Conservation (phyloP, 37 sponge, comb jelly and placozoan species). For the Beroe forskalii region DNA sequence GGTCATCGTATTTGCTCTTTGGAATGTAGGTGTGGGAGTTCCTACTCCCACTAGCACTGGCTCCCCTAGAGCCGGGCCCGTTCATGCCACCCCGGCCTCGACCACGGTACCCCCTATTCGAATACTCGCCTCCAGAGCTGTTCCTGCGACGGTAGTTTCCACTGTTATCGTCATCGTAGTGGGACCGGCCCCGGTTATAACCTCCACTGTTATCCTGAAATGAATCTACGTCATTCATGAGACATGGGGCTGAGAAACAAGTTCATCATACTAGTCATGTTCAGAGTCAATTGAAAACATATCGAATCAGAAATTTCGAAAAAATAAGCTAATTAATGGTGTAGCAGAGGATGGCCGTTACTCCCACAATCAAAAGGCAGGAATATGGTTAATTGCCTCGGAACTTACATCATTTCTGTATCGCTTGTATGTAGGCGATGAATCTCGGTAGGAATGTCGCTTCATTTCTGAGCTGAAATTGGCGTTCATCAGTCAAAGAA, state of each 20-base stretch:
- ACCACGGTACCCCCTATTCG: slow-evolving; percentile 11
- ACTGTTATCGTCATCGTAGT: slow-evolving; percentile 19
- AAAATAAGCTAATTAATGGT: no score
- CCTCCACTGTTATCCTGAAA: slow-evolving; percentile 52
- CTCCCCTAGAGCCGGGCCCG: background rate
- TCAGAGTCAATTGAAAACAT: no score
- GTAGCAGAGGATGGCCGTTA: no score
- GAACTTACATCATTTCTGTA: slow-evolving; percentile 43
- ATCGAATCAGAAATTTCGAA: no score
- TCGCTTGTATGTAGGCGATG: slow-evolving; percentile 6
- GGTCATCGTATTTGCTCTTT: slow-evolving; percentile 10
- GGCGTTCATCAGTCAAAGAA: no score
- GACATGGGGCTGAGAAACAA: no score
- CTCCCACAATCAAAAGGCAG: no score
- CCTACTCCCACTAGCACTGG: background rate
- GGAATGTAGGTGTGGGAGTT: slow-evolving; percentile 50
- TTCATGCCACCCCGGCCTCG: background rate
- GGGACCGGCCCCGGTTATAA: slow-evolving; percentile 12
- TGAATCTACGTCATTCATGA: no score
- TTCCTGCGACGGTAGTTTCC: background rate
- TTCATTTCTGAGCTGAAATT: background rate
- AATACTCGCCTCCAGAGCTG: slow-evolving; percentile 10
- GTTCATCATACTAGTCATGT: no score
- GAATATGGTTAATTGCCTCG: no score
- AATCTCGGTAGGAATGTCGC: background rate